Evolutionary conservation across 1,140 invertebrate species (phyloP), one percentile per base, ranked within the genome.

Genomic region (Eriosoma lanigerum): DNA sequence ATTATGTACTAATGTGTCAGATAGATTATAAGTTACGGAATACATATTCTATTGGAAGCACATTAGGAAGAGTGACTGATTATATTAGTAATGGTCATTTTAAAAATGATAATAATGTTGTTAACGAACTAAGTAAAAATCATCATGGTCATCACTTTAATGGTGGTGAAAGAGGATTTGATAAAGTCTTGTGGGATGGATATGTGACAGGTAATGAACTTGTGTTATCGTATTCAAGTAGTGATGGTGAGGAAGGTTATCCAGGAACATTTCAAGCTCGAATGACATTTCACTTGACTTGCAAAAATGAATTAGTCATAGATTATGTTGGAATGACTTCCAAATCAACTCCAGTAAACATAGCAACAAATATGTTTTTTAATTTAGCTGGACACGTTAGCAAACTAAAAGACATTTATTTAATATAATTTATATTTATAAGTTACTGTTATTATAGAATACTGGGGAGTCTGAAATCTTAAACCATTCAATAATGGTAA

Each of bases 321-420:
- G 86, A 90, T 24, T 95, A 94, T 86, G 88, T 88, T 81, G 93
- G 94, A 0, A 90, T 88, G 9, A 90, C 92, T 0, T 92, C 90
- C 0, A 93, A 93, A 84, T 88, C 92, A 10, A 97, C 95, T 0
- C 91, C 93, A 3, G 89, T 98, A 0, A 98, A 96, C 86, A 86
- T 98, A 56, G 95, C 95, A 0, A 97, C 97, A 86, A 96, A 98
- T 85, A 89, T 93, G 8, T 98, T 97, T 85, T 98, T 98, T 85
- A 98, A 98, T 87, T 86, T 98, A 48, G 94, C 91, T 81, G 96
- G 96, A 6, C 93, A 96, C 85, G 89, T 88, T 84, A 83, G 85
- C 85, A 81, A 38, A 60, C 9, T 50, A n/a, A 72, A 72, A 29
- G 15, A 3, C 19, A 44, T n/a, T n/a, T 44, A 9, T 24, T 68